A percentile compares a stretch with the other conserved stretches of the same genome.
These are phyloP conservation scores for Cyanocitta stelleri DNA, from an alignment of 2,113 vertebrate genomes.

Conservation along the genomic window DNA sequence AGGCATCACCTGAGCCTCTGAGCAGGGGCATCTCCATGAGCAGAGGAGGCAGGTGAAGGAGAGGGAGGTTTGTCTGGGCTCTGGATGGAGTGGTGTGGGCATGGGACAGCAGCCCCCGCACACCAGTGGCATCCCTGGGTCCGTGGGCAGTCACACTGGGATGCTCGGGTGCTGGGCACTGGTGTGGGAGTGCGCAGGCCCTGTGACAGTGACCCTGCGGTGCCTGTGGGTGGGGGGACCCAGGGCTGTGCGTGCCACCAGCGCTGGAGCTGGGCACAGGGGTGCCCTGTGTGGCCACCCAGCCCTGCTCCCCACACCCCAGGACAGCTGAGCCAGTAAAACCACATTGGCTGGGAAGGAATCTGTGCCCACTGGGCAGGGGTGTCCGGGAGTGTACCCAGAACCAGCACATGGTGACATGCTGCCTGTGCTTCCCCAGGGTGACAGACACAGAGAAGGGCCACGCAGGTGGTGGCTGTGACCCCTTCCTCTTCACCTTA, in stretches of 20 bases:
- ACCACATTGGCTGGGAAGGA: not conserved
- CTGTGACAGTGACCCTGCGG: accelerated
- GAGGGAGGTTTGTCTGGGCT: not conserved
- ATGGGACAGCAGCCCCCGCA: not conserved
- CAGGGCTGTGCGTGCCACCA: not conserved
- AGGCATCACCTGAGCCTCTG: not conserved
- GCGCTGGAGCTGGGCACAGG: accelerated
- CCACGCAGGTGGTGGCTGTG: accelerated
- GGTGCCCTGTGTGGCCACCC: accelerated
- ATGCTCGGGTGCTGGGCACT: not conserved
- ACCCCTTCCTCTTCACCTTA: not conserved
- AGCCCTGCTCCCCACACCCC: not conserved
- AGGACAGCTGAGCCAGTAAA: not conserved
- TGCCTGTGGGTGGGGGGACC: too few species aligned
- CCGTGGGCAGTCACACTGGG: accelerated
- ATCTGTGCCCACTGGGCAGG: not conserved
- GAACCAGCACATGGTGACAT: accelerated
- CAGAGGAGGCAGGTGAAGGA: not conserved
- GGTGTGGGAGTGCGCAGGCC: not conserved
- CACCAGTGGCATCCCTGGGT: not conserved
- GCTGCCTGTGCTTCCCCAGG: not conserved
- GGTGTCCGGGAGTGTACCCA: accelerated
- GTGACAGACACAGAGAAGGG: not conserved
- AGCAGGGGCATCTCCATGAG: not conserved
- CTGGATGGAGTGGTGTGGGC: not conserved